phyloP scores from a whole-genome alignment of 2,113 vertebrate species.

The Plestiodon gilberti region DNA sequence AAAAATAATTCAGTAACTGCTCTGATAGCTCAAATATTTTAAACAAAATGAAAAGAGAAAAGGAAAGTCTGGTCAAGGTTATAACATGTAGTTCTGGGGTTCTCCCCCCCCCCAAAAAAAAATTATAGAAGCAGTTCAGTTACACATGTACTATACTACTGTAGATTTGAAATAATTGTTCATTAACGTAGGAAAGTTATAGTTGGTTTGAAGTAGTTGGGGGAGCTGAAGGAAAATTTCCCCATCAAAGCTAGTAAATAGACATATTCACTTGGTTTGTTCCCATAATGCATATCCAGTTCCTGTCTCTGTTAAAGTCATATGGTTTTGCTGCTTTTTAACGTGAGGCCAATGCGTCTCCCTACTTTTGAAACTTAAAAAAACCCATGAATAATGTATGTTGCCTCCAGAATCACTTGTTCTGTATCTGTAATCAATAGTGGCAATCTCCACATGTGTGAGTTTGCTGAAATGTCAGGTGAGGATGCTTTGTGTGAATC shows the following conservation, averaged over 20 bases:
- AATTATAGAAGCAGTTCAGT: not conserved
- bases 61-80: not conserved
- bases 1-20: not conserved
- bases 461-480: not conserved
- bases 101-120: not conserved
- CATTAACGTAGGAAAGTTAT: not conserved
- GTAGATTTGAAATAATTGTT: not conserved
- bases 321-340: not conserved
- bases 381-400: not conserved
- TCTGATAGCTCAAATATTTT: not conserved
- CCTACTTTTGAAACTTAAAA: constrained; percentile 11
- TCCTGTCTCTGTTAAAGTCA: constrained; percentile 12
- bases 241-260: not conserved
- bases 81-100: not conserved
- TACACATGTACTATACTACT: not conserved
- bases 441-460: not conserved
- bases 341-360: not conserved
- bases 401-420: not conserved
- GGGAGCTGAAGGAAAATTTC: not conserved
- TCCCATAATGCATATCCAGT: not conserved
- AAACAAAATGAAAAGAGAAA: not conserved
- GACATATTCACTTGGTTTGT: not conserved
- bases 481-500: not conserved
- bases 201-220: not conserved
- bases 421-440: not conserved